Percentiles rank a stretch among this genome's conserved stretches.
Conservation (phyloP, 2,113 vertebrate genomes). For the Oryzias melastigma region DNA sequence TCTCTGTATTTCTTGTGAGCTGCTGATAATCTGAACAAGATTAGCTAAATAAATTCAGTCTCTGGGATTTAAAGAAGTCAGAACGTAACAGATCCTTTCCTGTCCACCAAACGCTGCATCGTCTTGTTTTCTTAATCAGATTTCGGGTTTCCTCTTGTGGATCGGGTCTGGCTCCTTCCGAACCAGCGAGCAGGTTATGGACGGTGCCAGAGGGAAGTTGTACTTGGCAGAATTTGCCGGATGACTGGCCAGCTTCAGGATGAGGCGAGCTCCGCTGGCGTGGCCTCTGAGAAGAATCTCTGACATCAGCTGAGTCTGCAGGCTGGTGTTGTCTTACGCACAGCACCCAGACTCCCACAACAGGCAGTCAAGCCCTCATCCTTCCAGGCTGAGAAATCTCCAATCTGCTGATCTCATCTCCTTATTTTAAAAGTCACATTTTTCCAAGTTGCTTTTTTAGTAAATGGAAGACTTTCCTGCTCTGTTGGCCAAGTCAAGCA, state of each 20-base stretch:
- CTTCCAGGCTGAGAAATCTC: conserved; percentile 14
- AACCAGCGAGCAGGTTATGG: conserved; percentile 26
- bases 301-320: conserved; percentile 59
- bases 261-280: conserved; percentile 23
- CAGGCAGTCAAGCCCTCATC: conserved; percentile 27
- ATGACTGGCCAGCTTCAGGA: conserved; percentile 58
- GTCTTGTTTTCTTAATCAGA: conserved; percentile 10
- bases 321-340: conserved; percentile 47
- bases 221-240: conserved; percentile 58
- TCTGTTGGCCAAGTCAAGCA: not conserved
- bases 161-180: conserved; percentile 37
- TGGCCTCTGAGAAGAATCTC: conserved; percentile 49
- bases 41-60: not conserved
- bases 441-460: not conserved
- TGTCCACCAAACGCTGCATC: not conserved
- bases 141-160: conserved; percentile 17
- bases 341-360: conserved; percentile 30
- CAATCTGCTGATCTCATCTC: not conserved
- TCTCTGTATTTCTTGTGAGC: not conserved
- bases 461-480: conserved; percentile 2
- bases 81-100: not conserved
- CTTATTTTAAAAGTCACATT: not conserved
- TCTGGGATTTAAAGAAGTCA: not conserved
- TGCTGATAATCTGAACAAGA: not conserved
- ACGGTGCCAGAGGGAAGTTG: conserved; percentile 19